Conservation (phyloP, 2,888 invertebrate genomes). For the Xylophagus ater region DNA sequence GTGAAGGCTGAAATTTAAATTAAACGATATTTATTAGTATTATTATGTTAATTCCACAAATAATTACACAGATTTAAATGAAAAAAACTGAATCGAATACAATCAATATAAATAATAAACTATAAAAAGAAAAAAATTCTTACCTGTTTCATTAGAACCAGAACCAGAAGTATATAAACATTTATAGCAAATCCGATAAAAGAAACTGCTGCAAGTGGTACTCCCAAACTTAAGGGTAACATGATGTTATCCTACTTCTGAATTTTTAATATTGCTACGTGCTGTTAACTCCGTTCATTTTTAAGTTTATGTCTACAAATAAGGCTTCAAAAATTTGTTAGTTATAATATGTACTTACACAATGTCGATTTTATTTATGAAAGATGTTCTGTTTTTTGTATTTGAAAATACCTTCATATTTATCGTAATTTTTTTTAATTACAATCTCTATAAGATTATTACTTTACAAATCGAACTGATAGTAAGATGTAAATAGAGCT, state of each 20-base stretch:
- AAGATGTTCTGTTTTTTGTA: too few species aligned
- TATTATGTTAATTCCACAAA: too few species aligned
- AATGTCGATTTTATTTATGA: too few species aligned
- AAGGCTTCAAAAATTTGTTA: too few species aligned
- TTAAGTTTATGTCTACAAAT: constrained; percentile 7
- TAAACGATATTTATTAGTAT: too few species aligned
- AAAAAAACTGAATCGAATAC: constrained; percentile 5
- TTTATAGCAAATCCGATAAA: constrained; percentile 11
- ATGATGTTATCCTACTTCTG: constrained; percentile 8
- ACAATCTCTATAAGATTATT: too few species aligned
- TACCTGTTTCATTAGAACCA: constrained; percentile 13
- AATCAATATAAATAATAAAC: neutral
- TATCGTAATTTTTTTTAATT: too few species aligned
- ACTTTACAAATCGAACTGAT: too few species aligned
- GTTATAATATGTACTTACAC: too few species aligned
- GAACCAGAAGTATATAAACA: constrained; percentile 12
- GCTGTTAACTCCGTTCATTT: constrained; percentile 8
- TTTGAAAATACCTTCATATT: too few species aligned
- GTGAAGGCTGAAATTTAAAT: constrained; percentile 52
- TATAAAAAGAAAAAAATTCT: neutral
- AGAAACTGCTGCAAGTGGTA: constrained; percentile 12
- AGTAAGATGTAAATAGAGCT: too few species aligned
- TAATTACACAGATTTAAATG: too few species aligned
- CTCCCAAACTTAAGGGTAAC: constrained; percentile 13
- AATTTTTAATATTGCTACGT: constrained; percentile 10